A percentile compares a stretch with the other conserved stretches of the same genome.
Conservation (phyloP, 1,140 invertebrate genomes). For the Eupristina koningsbergeri region DNA sequence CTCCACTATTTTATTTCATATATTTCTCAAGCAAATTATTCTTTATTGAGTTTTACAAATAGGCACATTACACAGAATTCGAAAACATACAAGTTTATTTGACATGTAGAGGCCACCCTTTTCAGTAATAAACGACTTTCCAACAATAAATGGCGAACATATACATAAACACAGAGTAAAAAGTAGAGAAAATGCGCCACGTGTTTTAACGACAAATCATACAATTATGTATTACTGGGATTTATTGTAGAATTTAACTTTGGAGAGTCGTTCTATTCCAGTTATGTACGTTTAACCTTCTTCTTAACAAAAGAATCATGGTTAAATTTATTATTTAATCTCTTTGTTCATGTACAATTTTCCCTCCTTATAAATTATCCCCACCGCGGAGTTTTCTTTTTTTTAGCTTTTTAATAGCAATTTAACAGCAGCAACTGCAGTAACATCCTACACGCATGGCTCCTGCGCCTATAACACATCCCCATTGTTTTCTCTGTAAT, state of each 20-base stretch:
- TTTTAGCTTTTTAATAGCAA: background rate
- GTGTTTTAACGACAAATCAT: conserved; percentile 13
- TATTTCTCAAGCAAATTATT: background rate
- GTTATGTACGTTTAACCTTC: conserved; percentile 2
- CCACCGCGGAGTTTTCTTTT: background rate
- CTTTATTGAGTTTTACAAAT: background rate
- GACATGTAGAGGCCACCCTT: background rate
- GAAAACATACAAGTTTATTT: background rate
- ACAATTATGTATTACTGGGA: background rate
- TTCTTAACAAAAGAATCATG: background rate
- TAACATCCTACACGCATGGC: conserved; percentile 3
- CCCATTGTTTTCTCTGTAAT: conserved; percentile 41
- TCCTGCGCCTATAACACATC: conserved; percentile 23
- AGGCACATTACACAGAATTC: background rate
- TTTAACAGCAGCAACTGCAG: background rate
- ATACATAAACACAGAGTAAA: too few species aligned
- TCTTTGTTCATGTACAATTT: background rate
- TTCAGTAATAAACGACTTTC: background rate
- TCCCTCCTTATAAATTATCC: conserved; percentile 12
- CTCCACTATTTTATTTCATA: too few species aligned
- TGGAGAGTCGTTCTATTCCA: background rate
- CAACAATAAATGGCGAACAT: background rate
- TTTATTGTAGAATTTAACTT: background rate
- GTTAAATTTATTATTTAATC: conserved; percentile 45
- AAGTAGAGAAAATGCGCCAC: background rate